These are phyloP conservation scores for Oryzias curvinotus DNA, from an alignment of 2,113 vertebrate genomes.

Conservation along the genomic window DNA sequence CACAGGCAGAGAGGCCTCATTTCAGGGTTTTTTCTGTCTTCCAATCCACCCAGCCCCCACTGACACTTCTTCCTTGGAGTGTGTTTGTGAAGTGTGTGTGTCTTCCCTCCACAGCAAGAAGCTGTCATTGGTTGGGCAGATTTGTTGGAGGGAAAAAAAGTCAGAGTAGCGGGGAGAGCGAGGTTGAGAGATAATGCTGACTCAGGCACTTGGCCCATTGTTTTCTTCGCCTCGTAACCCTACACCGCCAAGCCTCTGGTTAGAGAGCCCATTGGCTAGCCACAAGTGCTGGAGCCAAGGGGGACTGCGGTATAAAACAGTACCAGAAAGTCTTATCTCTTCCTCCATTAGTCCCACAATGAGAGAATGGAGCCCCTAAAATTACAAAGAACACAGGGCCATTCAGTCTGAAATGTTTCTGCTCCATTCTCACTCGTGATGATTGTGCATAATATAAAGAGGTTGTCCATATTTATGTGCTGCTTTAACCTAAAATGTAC, in stretches of 20 bases:
- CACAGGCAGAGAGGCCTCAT: conserved; percentile 46
- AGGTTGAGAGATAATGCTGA: conserved; percentile 67
- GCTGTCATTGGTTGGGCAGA: conserved; percentile 60
- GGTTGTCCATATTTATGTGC: conserved; percentile 17
- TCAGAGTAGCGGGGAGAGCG: conserved; percentile 43
- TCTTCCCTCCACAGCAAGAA: conserved; percentile 51
- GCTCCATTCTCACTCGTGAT: conserved; percentile 35
- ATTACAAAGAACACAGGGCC: conserved; percentile 54
- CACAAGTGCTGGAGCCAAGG: conserved; percentile 66
- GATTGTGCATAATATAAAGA: conserved; percentile 26
- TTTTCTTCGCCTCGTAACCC: conserved; percentile 65
- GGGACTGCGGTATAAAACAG: conserved; percentile 68
- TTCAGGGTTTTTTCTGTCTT: conserved; percentile 16
- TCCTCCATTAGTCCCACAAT: conserved; percentile 68
- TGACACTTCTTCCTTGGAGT: conserved; percentile 44
- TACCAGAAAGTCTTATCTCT: conserved; percentile 68
- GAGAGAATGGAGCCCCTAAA: conserved; percentile 59
- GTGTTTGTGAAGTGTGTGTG: conserved; percentile 33
- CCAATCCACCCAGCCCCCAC: conserved; percentile 60
- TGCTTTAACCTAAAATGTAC: conserved; percentile 21
- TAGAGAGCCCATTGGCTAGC: conserved; percentile 60
- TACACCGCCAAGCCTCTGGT: conserved; percentile 60
- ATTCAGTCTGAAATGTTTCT: conserved; percentile 45
- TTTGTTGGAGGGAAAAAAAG: conserved; percentile 63
- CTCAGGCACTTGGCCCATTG: conserved; percentile 71